Percentiles rank a stretch among this genome's conserved stretches.
phyloP scores from a whole-genome alignment of 2,113 vertebrate genomes.

The Merops nubicus region DNA sequence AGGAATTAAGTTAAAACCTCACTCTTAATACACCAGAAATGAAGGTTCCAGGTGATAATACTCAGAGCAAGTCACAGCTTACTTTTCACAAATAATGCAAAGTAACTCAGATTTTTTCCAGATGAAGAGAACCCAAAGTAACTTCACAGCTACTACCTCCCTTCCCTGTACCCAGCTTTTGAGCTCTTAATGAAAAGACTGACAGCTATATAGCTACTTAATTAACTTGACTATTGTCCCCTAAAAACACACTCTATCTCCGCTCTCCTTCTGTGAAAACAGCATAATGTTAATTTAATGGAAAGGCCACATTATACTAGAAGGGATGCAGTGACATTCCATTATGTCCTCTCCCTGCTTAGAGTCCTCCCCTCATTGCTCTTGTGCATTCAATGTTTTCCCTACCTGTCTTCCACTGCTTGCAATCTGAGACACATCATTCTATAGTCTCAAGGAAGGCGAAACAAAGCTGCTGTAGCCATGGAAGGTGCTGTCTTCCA shows the following conservation, averaged over 20 bases:
- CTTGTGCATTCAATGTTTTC: neutral
- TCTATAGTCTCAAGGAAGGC: neutral
- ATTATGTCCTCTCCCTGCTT: neutral
- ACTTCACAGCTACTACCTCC: neutral
- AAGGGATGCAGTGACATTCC: slow-evolving; percentile 20
- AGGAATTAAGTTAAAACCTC: neutral
- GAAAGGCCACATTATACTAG: slow-evolving; percentile 54
- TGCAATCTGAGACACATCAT: neutral
- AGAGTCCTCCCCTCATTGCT: neutral
- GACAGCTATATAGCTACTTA: slow-evolving; percentile 33
- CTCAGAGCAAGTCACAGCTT: neutral
- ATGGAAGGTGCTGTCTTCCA: neutral
- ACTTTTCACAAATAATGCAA: neutral
- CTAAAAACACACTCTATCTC: slow-evolving; percentile 34
- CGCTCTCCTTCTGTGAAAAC: slow-evolving; percentile 15
- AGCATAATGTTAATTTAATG: slow-evolving; percentile 21
- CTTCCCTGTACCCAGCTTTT: neutral
- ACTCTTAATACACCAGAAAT: neutral
- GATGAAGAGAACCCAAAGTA: neutral
- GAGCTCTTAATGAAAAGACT: neutral
- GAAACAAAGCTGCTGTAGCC: neutral
- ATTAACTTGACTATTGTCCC: slow-evolving; percentile 44
- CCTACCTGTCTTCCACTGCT: neutral
- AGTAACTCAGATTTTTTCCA: neutral
- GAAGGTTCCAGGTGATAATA: neutral